A percentile compares a stretch with the other conserved stretches of the same genome.
Conservation (phyloP, 2,888 invertebrate species). For the Amiota mariae region DNA sequence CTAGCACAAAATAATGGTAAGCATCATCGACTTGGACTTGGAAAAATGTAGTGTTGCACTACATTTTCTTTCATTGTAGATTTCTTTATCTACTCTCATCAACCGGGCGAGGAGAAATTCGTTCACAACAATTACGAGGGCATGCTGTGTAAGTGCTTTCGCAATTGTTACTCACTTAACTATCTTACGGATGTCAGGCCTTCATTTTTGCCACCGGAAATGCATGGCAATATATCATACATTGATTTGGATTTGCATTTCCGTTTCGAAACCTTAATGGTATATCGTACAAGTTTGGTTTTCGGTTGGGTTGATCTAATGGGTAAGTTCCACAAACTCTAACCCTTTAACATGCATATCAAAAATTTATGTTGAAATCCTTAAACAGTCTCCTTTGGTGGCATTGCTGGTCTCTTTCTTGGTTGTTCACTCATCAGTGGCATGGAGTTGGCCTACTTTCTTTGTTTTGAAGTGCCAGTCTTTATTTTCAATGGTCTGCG, state of each 20-base stretch:
- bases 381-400: conserved; percentile 74
- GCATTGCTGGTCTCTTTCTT: conserved; percentile 75
- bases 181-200: conserved; percentile 67
- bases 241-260: conserved; percentile 73
- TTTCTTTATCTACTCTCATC: conserved; percentile 61
- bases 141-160: conserved; percentile 71
- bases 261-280: conserved; percentile 72
- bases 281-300: conserved; percentile 74
- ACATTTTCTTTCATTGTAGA: conserved; percentile 47
- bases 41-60: too few species aligned
- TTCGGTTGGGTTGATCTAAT: conserved; percentile 74
- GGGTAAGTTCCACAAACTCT: conserved; percentile 61
- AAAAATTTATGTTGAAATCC: neutral
- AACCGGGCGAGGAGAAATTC: conserved; percentile 60
- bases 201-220: conserved; percentile 62
- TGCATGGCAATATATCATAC: conserved; percentile 63
- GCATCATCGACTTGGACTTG: conserved; percentile 34
- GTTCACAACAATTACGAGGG: conserved; percentile 63
- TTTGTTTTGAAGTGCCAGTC: conserved; percentile 65
- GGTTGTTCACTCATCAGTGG: conserved; percentile 75
- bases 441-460: conserved; percentile 73
- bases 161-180: conserved; percentile 71
- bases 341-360: neutral
- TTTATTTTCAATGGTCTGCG: conserved; percentile 49
- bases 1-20: conserved; percentile 67